These are phyloP conservation scores for Cataglyphis hispanica DNA, from an alignment of 1,140 invertebrate species.

Conservation along the genomic window DNA sequence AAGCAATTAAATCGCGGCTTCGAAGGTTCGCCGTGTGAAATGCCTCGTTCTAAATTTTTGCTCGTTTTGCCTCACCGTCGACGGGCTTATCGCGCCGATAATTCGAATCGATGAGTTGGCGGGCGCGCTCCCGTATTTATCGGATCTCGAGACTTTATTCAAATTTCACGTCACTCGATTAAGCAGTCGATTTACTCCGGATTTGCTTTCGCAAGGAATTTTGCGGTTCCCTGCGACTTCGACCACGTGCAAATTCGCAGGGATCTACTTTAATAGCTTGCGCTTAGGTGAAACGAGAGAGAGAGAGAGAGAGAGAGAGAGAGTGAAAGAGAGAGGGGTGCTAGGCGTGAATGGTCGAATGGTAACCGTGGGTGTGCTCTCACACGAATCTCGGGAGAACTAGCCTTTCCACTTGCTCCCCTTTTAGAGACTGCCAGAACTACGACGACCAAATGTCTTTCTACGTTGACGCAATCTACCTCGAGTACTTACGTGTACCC, in stretches of 20 bases:
- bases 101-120: slow-evolving; percentile 43
- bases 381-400: slow-evolving; percentile 36
- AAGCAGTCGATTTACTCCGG: slow-evolving; percentile 75
- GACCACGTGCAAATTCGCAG: slow-evolving; percentile 74
- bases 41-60: neutral
- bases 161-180: slow-evolving; percentile 76
- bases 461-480: slow-evolving; percentile 73
- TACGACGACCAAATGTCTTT: slow-evolving; percentile 68
- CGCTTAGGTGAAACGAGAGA: slow-evolving; percentile 63
- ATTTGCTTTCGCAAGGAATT: slow-evolving; percentile 73
- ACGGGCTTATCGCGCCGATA: slow-evolving; percentile 32
- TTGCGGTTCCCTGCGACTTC: slow-evolving; percentile 67
- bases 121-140: slow-evolving; percentile 49
- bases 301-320: neutral
- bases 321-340: neutral
- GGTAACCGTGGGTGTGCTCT: neutral
- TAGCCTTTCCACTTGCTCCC: slow-evolving; percentile 58
- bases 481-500: slow-evolving; percentile 69
- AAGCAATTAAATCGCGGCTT: slow-evolving; percentile 36
- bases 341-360: slow-evolving; percentile 15
- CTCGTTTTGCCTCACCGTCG: neutral
- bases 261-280: slow-evolving; percentile 73
- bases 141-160: slow-evolving; percentile 73
- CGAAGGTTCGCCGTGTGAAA: neutral
- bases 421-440: slow-evolving; percentile 32